Conservation (phyloP, 2,113 vertebrate genomes). For the Phalacrocorax carbo region DNA sequence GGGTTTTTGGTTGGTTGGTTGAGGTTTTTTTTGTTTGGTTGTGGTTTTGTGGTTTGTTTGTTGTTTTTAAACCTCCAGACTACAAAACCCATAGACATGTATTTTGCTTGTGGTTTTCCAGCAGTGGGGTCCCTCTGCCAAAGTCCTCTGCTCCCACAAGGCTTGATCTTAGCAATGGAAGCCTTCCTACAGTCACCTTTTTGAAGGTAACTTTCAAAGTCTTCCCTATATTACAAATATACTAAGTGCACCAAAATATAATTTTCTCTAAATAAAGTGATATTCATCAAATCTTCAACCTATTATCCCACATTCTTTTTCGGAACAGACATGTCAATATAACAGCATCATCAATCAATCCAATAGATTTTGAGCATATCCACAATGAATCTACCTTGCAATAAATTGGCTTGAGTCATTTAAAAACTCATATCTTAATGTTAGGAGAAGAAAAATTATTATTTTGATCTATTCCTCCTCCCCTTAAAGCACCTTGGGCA, state of each 20-base stretch:
- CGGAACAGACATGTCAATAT: constrained; percentile 15
- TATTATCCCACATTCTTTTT: constrained; percentile 19
- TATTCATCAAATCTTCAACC: constrained; percentile 31
- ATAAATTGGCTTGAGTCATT: constrained; percentile 33
- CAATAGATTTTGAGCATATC: constrained; percentile 28
- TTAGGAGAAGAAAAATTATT: constrained; percentile 43
- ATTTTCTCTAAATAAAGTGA: constrained; percentile 1
- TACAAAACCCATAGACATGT: neutral
- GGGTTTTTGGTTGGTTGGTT: too few species aligned
- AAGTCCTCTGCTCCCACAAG: neutral
- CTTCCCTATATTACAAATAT: neutral
- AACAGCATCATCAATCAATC: constrained; percentile 46
- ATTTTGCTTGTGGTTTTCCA: neutral
- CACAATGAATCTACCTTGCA: neutral
- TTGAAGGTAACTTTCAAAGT: constrained; percentile 46
- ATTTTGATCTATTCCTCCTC: constrained; percentile 41
- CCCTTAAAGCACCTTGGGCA: constrained; percentile 15
- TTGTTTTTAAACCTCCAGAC: neutral
- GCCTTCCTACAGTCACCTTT: neutral
- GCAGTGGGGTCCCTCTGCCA: neutral
- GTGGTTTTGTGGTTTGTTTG: too few species aligned
- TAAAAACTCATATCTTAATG: constrained; percentile 41
- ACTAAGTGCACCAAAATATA: constrained; percentile 6
- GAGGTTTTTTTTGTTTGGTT: too few species aligned
- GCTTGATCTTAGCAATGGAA: neutral